A percentile compares a stretch with the other conserved stretches of the same genome.
Conservation (phyloP, 1,140 invertebrate species). For the Drosophila dunni region DNA sequence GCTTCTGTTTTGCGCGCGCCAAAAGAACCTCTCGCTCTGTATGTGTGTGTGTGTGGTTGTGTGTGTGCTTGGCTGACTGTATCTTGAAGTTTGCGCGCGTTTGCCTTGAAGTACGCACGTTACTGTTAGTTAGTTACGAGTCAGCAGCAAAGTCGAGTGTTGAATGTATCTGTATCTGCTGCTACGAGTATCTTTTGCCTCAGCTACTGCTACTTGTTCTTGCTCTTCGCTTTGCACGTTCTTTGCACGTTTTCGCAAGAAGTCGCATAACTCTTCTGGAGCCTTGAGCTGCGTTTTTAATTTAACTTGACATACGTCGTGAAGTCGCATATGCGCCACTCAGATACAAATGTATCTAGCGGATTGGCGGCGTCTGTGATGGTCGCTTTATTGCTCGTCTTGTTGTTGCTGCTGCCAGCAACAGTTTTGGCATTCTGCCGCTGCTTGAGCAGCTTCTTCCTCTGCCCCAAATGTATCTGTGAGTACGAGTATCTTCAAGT, state of each 20-base stretch:
- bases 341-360: slow-evolving; percentile 69
- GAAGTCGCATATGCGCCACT: slow-evolving; percentile 50
- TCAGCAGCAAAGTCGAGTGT: slow-evolving; percentile 38
- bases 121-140: slow-evolving; percentile 72
- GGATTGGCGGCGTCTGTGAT: slow-evolving; percentile 40
- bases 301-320: slow-evolving; percentile 70
- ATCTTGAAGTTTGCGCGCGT: slow-evolving; percentile 36
- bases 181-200: slow-evolving; percentile 5
- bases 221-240: slow-evolving; percentile 44
- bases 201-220: slow-evolving; percentile 4
- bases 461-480: slow-evolving; percentile 21
- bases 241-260: slow-evolving; percentile 55
- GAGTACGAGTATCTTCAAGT: slow-evolving; percentile 20
- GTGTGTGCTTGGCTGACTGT: slow-evolving; percentile 34
- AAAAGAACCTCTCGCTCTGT: slow-evolving; percentile 46
- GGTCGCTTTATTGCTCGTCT: slow-evolving; percentile 26
- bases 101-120: slow-evolving; percentile 72
- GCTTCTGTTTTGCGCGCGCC: slow-evolving; percentile 77
- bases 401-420: slow-evolving; percentile 44
- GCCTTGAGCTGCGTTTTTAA: slow-evolving; percentile 70
- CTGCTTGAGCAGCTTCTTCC: neutral
- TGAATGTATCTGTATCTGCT: slow-evolving; percentile 9
- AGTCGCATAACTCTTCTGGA: slow-evolving; percentile 55
- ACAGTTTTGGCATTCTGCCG: slow-evolving; percentile 51
- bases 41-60: slow-evolving; percentile 1